Conservation (phyloP, 1,140 invertebrate species). For the Eurosta solidaginis region DNA sequence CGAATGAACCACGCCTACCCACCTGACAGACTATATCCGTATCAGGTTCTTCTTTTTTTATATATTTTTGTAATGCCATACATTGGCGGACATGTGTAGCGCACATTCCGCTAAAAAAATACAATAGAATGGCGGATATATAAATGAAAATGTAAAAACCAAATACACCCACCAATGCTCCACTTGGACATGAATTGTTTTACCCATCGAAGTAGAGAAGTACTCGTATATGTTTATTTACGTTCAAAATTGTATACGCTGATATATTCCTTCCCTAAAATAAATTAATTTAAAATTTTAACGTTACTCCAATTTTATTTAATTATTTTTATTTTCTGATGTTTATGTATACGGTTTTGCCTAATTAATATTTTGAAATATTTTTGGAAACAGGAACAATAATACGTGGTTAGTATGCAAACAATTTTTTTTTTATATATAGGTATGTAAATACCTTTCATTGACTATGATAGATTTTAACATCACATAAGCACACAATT, state of each 20-base stretch:
- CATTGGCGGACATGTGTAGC: neutral
- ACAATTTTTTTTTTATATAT: neutral
- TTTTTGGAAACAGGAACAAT: too few relatives aligned
- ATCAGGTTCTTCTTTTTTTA: slow-evolving; percentile 10
- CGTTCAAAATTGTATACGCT: too few relatives aligned
- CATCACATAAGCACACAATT: slow-evolving; percentile 57
- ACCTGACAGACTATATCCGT: neutral
- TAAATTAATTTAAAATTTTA: too few relatives aligned
- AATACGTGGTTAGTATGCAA: too few relatives aligned
- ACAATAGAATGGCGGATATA: neutral
- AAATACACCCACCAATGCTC: neutral
- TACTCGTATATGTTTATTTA: too few relatives aligned
- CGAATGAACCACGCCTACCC: neutral
- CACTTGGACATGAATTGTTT: neutral
- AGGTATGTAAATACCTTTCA: neutral
- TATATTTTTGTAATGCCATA: neutral
- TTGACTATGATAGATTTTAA: neutral
- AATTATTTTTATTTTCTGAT: too few relatives aligned
- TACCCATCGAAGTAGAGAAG: neutral
- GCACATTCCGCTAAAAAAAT: neutral
- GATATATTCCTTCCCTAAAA: too few relatives aligned
- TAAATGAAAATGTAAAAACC: neutral
- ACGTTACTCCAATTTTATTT: too few relatives aligned
- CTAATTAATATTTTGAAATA: too few relatives aligned
- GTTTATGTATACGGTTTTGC: too few relatives aligned